Evolutionary conservation across 2,797 vertebrate species (phyloP).

Genomic region (Erithacus rubecula): DNA sequence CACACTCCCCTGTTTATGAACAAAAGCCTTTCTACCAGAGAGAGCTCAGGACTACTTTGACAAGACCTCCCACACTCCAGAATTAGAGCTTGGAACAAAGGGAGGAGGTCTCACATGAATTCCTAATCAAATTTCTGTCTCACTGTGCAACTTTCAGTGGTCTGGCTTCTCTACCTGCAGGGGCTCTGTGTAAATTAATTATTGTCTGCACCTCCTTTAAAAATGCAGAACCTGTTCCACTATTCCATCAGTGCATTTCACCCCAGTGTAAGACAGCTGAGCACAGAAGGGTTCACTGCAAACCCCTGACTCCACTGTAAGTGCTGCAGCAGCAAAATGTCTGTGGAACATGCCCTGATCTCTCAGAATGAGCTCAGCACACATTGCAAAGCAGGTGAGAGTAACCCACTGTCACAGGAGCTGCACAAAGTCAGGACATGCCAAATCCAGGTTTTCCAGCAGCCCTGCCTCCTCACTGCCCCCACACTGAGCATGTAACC

Average conservation of each 20-base stretch:
- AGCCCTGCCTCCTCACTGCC: neutral
- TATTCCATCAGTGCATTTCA: neutral
- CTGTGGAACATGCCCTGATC: neutral
- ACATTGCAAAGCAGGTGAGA: accelerated
- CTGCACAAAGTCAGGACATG: neutral
- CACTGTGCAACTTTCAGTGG: neutral
- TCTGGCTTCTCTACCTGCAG: neutral
- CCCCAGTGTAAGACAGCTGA: neutral
- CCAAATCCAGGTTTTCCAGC: neutral
- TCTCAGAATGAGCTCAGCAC: neutral
- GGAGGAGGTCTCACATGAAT: neutral
- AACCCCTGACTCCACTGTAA: neutral
- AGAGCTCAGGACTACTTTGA: neutral
- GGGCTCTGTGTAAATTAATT: constrained; percentile 1
- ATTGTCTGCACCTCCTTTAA: neutral
- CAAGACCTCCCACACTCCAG: neutral
- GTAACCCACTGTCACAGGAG: neutral
- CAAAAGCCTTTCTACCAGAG: neutral
- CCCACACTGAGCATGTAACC: neutral
- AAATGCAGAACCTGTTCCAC: neutral
- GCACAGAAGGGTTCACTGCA: neutral
- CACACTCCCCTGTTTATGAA: neutral
- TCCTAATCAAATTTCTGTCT: neutral
- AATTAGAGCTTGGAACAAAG: neutral
- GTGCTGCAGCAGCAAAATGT: neutral